Base-by-base conservation (phyloP, 2,797 vertebrate genomes). In the Setipinna tenuifilis region DNA sequence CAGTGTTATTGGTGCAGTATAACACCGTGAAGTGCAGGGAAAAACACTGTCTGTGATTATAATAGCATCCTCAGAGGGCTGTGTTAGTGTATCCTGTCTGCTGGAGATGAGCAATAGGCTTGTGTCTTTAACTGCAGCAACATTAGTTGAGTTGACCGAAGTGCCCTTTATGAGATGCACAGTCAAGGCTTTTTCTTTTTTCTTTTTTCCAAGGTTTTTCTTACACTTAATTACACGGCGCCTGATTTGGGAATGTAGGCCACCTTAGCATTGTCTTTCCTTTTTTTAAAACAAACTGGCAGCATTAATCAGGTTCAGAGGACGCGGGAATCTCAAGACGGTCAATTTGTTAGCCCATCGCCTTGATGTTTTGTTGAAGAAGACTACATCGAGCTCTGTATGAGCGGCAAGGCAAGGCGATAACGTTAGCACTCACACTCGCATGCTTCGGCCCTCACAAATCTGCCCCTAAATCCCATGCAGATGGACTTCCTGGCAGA, bases 401-500 rank as follows among this genome's bases (percentile, higher is more conserved):
- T n/a, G n/a, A n/a, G n/a, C n/a, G n/a, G n/a, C n/a, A n/a, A n/a
- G n/a, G n/a, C n/a, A n/a, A n/a, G n/a, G n/a, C 6, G 21, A 59
- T 65, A 46, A 46, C 21, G 19, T 54, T 54, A 54, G 44, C 83
- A 23, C 62, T 46, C 87, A 85, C 28, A 65, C 82, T 19, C 7
- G 10, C 23, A 31, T 50, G 62, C 62, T 75, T n/a, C 6, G n/a
- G 54, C 82, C 44, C 82, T 25, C 54, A 81, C 84, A 62, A 58
- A 82, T 48, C 71, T 54, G 25, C 82, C 84, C 83, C 28, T 82
- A 23, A 81, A 75, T 82, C 3, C 19, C 82, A 57, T 68, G 35
- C 83, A 86, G 89, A 88, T 86, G 89, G 90, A 92, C 91, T 93
- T 92, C 92, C 90, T 90, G 84, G 83, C 86, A 89, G 68, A 75